Evolutionary conservation across 2,797 vertebrate species (phyloP).

Genomic region (Alectoris magna): DNA sequence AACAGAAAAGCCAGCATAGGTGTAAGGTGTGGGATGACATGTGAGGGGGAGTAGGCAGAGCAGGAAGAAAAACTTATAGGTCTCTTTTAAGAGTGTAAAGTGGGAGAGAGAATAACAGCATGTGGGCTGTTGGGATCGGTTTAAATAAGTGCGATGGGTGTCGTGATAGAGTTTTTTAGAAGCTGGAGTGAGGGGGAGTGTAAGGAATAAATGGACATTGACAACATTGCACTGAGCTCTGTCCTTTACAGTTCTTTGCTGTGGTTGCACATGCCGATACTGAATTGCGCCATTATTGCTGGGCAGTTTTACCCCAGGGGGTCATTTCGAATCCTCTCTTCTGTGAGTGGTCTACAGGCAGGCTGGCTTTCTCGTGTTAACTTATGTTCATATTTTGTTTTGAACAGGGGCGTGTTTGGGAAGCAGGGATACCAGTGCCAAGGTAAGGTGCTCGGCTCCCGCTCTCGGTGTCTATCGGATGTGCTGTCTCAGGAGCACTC

Average conservation of each 20-base stretch:
- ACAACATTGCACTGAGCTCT: neutral
- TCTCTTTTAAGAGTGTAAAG: neutral
- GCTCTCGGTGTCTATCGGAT: accelerated
- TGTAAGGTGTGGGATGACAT: slow-evolving; percentile 5
- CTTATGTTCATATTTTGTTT: slow-evolving; percentile 53
- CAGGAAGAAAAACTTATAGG: neutral
- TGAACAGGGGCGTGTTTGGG: slow-evolving; percentile 94
- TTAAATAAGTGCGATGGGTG: neutral
- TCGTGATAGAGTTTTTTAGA: slow-evolving; percentile 39
- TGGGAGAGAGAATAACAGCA: slow-evolving; percentile 46
- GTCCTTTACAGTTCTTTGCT: neutral
- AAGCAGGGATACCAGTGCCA: slow-evolving; percentile 99
- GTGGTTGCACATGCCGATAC: neutral
- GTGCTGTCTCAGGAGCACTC: neutral
- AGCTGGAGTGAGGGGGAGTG: neutral
- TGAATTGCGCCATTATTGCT: neutral
- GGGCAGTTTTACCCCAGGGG: neutral
- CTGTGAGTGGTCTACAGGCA: neutral
- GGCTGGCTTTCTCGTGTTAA: neutral
- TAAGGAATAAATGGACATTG: neutral
- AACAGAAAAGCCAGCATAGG: neutral
- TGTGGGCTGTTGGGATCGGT: slow-evolving; percentile 30
- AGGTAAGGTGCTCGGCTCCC: slow-evolving; percentile 81
- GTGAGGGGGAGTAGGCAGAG: neutral
- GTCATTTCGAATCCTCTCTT: neutral